phyloP scores from a whole-genome alignment of 2,888 invertebrate genomes.

The Xylocampa areola region DNA sequence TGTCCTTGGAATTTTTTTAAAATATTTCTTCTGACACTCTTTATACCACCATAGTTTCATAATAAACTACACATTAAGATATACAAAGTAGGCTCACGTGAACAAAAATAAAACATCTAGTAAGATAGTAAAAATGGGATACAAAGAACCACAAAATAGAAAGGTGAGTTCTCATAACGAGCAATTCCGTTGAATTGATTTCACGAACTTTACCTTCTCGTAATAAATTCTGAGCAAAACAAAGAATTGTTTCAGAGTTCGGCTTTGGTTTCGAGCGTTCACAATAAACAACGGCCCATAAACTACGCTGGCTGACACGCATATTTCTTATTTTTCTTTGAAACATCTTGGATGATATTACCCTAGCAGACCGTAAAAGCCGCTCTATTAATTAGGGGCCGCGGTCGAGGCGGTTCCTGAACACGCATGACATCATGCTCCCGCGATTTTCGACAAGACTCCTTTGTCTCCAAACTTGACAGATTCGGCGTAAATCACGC shows the following conservation, averaged over 20 bases:
- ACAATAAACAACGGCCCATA: conserved; percentile 81
- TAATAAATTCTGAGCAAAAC: conserved; percentile 70
- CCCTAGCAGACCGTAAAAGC: conserved; percentile 77
- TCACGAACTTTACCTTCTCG: conserved; percentile 62
- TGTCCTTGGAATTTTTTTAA: conserved; percentile 19
- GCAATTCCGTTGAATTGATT: conserved; percentile 62
- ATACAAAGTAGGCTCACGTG: conserved; percentile 19
- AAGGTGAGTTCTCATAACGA: conserved; percentile 63
- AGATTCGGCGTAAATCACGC: conserved; percentile 84
- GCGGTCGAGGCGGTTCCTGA: conserved; percentile 57
- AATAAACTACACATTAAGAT: conserved; percentile 19
- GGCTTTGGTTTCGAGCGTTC: conserved; percentile 63
- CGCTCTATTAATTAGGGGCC: conserved; percentile 81
- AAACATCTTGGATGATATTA: conserved; percentile 68
- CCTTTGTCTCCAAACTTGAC: conserved; percentile 83
- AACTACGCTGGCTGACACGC: conserved; percentile 74
- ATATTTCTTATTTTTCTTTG: conserved; percentile 83
- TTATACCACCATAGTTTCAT: conserved; percentile 12
- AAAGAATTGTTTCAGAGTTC: conserved; percentile 77
- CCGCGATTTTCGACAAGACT: conserved; percentile 78
- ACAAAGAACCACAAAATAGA: conserved; percentile 49
- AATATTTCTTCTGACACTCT: conserved; percentile 18
- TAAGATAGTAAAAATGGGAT: conserved; percentile 44
- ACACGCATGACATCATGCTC: conserved; percentile 82
- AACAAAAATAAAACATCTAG: conserved; percentile 33